Base-by-base conservation (phyloP, 2,797 vertebrate genomes). In the Alfaro cultratus region DNA sequence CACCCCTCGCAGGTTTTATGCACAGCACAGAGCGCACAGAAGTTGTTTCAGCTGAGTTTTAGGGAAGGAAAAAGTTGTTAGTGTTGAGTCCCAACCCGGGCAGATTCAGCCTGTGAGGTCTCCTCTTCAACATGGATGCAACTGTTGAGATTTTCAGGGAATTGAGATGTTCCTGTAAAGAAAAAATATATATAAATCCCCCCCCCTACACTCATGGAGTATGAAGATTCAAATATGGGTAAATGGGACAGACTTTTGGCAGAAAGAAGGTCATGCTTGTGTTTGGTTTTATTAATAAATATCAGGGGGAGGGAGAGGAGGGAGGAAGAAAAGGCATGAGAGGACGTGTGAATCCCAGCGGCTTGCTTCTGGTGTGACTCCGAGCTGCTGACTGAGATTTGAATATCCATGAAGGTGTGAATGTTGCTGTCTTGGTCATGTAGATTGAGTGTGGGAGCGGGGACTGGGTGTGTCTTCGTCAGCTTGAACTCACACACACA, bases 1-100 rank as follows among this genome's bases (percentile, higher is more conserved):
- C 86, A 46, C 73, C 84, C 86, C 87, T 91, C 77, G 86, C 90
- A 90, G 85, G 85, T 89, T 91, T 89, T 90, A 90, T 89, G 84
- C 79, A 86, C 73, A 87, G 80, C 78, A 86, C 47, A 85, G 76
- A 82, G 87, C 80, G 31, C 29, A 18, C 70, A 73, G 55, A 83
- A 80, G 55, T 81, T 81, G 85, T 77, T 82, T 76, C 8, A 57
- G n/a, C 46, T 53, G 71, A 70, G 79, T 87, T 86, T 72, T 75
- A 47, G 76, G n/a, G 49, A 74, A 88, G 80, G 83, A 90, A 86
- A 84, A 76, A 76, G 87, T 87, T 87, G 86, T 75, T 71, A 23
- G 79, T 71, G 16, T 77, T 73, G 78, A 81, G 76, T 86, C 71
- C 73, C 10, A 77, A 55, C 73, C 74, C 80, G 80, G 70, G 88